Conservation (phyloP, 2,797 vertebrate genomes). For the Hypotaenidia philippensis region DNA sequence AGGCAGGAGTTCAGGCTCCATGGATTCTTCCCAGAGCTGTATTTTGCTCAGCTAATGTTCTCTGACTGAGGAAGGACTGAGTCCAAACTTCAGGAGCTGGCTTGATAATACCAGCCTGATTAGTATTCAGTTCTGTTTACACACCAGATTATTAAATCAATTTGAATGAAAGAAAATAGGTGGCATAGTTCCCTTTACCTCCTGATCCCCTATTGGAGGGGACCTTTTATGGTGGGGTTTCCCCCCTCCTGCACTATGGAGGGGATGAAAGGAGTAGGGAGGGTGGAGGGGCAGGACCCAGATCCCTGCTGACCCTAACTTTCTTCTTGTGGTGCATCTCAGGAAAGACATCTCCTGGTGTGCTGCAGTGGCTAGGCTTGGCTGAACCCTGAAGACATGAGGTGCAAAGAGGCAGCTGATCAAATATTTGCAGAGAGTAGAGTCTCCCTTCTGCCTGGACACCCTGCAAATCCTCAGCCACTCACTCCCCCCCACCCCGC, state of each 20-base stretch:
- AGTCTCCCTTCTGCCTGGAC: not conserved
- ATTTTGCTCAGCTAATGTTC: not conserved
- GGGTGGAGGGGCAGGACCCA: not conserved
- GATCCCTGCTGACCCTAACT: accelerated
- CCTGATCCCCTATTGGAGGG: not conserved
- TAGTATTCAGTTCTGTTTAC: not conserved
- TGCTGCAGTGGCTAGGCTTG: not conserved
- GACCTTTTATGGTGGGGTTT: not conserved
- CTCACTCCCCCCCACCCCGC: not conserved
- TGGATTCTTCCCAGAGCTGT: not conserved
- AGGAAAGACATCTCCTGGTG: not conserved
- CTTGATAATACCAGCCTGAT: not conserved
- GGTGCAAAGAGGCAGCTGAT: not conserved
- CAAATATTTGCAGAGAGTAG: not conserved
- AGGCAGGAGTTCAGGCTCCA: not conserved
- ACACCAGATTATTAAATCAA: not conserved
- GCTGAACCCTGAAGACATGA: not conserved
- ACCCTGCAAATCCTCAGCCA: not conserved
- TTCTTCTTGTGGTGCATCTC: not conserved
- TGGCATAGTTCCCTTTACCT: not conserved
- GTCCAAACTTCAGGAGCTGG: not conserved
- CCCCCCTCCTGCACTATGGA: accelerated
- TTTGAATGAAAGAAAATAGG: not conserved
- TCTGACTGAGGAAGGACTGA: not conserved
- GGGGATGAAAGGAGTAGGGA: not conserved